Base-by-base conservation (phyloP, 2,113 vertebrate genomes). In the Leptodactylus fuscus region DNA sequence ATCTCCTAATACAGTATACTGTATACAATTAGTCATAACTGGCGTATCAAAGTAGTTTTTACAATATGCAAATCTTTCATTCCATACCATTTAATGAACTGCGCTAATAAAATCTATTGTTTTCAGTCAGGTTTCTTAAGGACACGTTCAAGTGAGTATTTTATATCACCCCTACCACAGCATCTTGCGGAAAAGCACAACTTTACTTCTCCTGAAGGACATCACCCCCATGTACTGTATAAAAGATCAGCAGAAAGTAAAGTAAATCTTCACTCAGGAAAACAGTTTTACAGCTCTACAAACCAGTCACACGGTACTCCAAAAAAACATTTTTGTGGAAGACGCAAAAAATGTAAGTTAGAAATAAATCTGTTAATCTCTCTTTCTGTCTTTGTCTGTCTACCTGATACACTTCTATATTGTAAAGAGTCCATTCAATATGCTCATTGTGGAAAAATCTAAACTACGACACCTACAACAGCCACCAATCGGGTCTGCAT, bases 261-360 rank as follows among this genome's bases (percentile, higher is more conserved):
- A 44, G 91, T 98, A 65, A 94, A 92, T 75, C 70, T 4, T 53
- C 82, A 87, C 87, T 91, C 84, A 13, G 81, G 77, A 81, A 44
- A 82, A 87, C 87, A 88, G 49, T 87, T 62, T 22, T 81, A 88
- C 85, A 44, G 87, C 86, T 15, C 32, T 22, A 7, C n/a, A 7
- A 38, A 86, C 4, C 34, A 71, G 20, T 46, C 36, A 82, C 95
- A 90, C 3, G 89, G 89, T 88, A 95, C 90, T 89, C 88, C 92
- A 86, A 95, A 93, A 91, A 97, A 92, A 87, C 96, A 99, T 89
- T 99, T 97, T 95, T 99, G 98, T 94, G 98, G 98, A 95, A 96
- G 91, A 91, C 97, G 96, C 95, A 98, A 97, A 96, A 97, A 98
- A 98, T 97, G 98, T 99, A 98, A 99, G 98, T 99, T 97, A 97